Conservation (phyloP, 2,888 invertebrate genomes). For the Meiosimyza platycephala region DNA sequence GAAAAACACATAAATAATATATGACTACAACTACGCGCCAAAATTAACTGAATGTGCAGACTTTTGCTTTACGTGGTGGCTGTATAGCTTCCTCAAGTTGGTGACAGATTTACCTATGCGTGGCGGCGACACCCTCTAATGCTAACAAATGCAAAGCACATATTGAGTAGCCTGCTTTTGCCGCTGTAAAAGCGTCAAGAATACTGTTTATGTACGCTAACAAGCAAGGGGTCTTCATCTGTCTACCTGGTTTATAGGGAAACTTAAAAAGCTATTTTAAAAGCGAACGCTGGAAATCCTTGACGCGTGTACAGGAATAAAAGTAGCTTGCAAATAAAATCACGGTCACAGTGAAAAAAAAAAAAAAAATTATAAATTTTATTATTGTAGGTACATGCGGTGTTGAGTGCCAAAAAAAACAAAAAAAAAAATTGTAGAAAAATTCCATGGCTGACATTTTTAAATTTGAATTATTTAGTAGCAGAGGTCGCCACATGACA, state of each 20-base stretch:
- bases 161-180: neutral
- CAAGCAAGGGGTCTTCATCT: neutral
- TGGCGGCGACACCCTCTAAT: slow-evolving; percentile 11
- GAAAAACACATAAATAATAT: slow-evolving; percentile 39
- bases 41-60: slow-evolving; percentile 34
- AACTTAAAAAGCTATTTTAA: neutral
- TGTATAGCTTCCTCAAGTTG: neutral
- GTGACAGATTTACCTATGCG: neutral
- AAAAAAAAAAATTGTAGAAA: neutral
- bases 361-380: slow-evolving; percentile 41
- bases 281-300: neutral
- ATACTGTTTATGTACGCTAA: neutral
- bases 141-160: slow-evolving; percentile 32
- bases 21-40: slow-evolving; percentile 11
- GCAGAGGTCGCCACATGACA: slow-evolving; percentile 23
- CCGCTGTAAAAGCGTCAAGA: neutral
- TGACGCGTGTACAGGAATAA: slow-evolving; percentile 23
- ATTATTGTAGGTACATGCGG: slow-evolving; percentile 28
- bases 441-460: slow-evolving; percentile 30
- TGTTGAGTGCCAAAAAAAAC: neutral
- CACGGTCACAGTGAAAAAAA: slow-evolving; percentile 31
- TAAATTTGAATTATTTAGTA: slow-evolving; percentile 43
- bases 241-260: neutral
- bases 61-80: neutral
- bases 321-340: slow-evolving; percentile 33